These are phyloP conservation scores for Cecropterus lyciades DNA, from an alignment of 1,140 invertebrate genomes.

Conservation along the genomic window DNA sequence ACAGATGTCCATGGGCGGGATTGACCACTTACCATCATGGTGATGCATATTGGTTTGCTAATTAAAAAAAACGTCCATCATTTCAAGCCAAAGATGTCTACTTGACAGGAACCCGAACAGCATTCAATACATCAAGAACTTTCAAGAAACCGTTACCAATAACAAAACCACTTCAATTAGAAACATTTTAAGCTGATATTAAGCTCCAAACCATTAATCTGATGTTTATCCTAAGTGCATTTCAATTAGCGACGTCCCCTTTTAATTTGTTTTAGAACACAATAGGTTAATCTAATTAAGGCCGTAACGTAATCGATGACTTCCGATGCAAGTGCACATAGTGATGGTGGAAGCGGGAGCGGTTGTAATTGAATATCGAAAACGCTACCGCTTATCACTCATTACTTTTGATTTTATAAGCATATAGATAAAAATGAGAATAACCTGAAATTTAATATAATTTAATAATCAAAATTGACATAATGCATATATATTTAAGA, in stretches of 20 bases:
- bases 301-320: conserved; percentile 14
- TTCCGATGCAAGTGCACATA: not conserved
- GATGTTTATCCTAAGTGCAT: conserved; percentile 25
- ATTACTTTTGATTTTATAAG: no score
- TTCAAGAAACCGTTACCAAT: not conserved
- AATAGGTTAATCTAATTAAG: conserved; percentile 28
- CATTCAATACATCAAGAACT: no score
- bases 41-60: no score
- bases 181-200: not conserved
- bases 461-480: no score
- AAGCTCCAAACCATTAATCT: conserved; percentile 8
- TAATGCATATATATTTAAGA: no score
- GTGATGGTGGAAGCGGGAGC: conserved; percentile 12
- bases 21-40: not conserved
- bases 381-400: no score
- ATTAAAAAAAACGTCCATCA: no score
- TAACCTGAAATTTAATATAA: no score
- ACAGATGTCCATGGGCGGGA: not conserved
- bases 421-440: no score
- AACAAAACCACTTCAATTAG: not conserved
- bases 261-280: conserved; percentile 27
- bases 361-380: not conserved
- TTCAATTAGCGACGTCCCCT: conserved; percentile 21
- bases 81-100: no score
- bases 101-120: no score